phyloP scores from a whole-genome alignment of 2,113 vertebrate species.

The Gallinago media region DNA sequence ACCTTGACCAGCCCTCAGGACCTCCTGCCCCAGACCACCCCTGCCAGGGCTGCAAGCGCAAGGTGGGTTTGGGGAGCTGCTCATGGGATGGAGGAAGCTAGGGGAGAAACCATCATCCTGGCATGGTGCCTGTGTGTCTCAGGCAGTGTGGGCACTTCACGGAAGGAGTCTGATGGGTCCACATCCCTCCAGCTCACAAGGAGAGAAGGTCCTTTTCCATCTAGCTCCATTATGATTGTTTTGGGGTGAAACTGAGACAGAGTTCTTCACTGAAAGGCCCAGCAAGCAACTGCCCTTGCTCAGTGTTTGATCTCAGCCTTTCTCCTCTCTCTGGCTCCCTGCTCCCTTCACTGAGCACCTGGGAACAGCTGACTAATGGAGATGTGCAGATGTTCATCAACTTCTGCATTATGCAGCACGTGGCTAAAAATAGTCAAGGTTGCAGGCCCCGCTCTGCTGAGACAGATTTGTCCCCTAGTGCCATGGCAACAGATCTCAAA shows the following conservation, averaged over 20 bases:
- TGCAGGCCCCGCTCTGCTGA: neutral
- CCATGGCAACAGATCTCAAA: constrained; percentile 45
- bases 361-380: constrained; percentile 46
- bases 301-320: neutral
- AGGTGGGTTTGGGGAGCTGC: neutral
- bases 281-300: neutral
- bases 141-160: neutral
- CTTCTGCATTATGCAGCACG: constrained; percentile 27
- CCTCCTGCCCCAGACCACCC: neutral
- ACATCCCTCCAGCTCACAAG: neutral
- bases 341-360: neutral
- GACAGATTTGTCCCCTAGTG: neutral
- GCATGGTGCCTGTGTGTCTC: neutral
- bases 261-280: neutral
- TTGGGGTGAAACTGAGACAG: neutral
- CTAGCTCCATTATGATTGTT: neutral
- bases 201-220: neutral
- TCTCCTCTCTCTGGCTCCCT: neutral
- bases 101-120: neutral
- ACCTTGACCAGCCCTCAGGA: neutral
- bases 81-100: neutral
- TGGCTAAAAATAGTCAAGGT: constrained; percentile 55
- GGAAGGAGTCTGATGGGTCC: neutral
- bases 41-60: neutral
- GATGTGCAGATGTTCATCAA: constrained; percentile 47